These are phyloP conservation scores for Trachops cirrhosus DNA, from an alignment of 2,797 vertebrate genomes.

Conservation along the genomic window DNA sequence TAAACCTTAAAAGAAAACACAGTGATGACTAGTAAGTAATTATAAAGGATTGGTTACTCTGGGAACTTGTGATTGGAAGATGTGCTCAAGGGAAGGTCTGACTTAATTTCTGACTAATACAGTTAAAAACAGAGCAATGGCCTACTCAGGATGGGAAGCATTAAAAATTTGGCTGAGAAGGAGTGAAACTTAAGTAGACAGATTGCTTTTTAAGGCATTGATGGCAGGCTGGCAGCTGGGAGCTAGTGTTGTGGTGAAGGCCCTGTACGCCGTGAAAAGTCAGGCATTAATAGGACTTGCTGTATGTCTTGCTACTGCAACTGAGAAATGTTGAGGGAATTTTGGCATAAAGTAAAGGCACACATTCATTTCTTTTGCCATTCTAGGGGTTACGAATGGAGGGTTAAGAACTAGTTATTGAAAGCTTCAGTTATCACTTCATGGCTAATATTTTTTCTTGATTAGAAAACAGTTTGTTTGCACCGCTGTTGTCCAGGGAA, in stretches of 20 bases:
- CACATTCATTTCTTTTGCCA: neutral
- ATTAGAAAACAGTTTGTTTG: slow-evolving; percentile 23
- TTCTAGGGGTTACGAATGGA: neutral
- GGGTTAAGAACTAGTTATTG: neutral
- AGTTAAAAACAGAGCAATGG: neutral
- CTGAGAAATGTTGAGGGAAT: neutral
- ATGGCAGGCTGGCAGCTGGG: neutral
- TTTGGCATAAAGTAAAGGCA: neutral
- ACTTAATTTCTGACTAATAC: neutral
- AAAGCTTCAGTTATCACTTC: neutral
- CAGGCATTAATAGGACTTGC: neutral
- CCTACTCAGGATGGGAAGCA: neutral
- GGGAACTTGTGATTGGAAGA: neutral
- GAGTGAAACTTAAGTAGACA: neutral
- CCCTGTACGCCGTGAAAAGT: neutral
- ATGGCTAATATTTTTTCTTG: neutral
- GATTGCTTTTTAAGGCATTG: neutral
- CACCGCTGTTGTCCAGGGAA: neutral
- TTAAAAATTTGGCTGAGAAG: neutral
- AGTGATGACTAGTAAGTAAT: neutral
- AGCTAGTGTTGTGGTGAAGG: neutral
- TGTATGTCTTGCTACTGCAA: neutral
- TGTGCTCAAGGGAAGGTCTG: neutral
- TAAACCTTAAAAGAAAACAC: neutral
- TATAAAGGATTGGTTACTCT: neutral